phyloP scores from a whole-genome alignment of 2,113 vertebrate species.

The Ranitomeya variabilis region DNA sequence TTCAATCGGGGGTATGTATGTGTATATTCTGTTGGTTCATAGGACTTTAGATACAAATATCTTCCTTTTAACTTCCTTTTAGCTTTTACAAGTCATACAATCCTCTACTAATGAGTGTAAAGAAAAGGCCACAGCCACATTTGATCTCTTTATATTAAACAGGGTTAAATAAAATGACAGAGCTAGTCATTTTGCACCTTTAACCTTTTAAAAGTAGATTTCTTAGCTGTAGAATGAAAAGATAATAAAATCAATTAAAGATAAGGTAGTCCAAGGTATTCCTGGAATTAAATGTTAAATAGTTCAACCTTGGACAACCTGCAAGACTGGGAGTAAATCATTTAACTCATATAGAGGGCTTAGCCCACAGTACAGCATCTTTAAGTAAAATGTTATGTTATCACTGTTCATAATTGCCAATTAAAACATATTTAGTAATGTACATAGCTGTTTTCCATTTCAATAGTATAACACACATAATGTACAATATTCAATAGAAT shows the following conservation, averaged over 20 bases:
- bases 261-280: slow-evolving; percentile 48
- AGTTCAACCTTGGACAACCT: slow-evolving; percentile 50
- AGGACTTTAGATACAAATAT: background rate
- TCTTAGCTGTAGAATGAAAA: slow-evolving; percentile 46
- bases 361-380: background rate
- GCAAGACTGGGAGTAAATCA: slow-evolving; percentile 48
- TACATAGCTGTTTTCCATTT: background rate
- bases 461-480: background rate
- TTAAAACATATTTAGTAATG: background rate
- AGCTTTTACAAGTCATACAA: slow-evolving; percentile 8
- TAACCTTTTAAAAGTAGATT: slow-evolving; percentile 57
- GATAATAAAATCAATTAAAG: slow-evolving; percentile 57
- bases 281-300: slow-evolving; percentile 58
- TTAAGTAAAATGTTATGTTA: background rate
- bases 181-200: slow-evolving; percentile 41
- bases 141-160: slow-evolving; percentile 40
- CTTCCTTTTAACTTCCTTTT: background rate
- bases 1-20: too few species aligned
- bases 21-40: background rate
- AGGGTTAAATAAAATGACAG: slow-evolving; percentile 49
- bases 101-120: slow-evolving; percentile 17
- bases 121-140: slow-evolving; percentile 8
- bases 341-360: slow-evolving; percentile 41
- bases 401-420: background rate
- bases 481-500: too few species aligned